Conservation (phyloP, 2,888 invertebrate species). For the Trachelus troglodyta region DNA sequence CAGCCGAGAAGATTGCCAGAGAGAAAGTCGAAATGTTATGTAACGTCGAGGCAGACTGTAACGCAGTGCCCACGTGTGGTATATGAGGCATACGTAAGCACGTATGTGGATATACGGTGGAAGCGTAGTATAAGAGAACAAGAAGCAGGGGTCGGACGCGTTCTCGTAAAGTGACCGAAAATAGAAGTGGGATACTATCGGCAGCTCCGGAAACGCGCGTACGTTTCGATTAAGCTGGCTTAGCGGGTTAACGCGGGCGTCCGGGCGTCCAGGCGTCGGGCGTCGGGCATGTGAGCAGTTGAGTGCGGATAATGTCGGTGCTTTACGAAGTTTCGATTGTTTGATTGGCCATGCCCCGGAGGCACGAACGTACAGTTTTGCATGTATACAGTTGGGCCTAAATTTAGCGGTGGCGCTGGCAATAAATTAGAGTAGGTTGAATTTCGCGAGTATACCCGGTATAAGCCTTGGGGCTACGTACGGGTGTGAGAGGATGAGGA, state of each 20-base stretch:
- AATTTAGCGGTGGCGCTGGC: conserved; percentile 9
- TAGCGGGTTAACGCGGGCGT: conserved; percentile 13
- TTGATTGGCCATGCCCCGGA: conserved; percentile 14
- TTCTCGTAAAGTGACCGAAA: background rate
- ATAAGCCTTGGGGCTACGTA: background rate
- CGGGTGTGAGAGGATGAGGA: background rate
- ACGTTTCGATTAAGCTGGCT: conserved; percentile 21
- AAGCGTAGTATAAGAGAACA: background rate
- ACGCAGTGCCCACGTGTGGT: background rate
- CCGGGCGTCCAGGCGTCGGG: conserved; percentile 4
- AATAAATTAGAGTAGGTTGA: conserved; percentile 11
- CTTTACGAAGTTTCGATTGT: conserved; percentile 21
- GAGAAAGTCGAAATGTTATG: background rate
- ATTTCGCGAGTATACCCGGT: conserved; percentile 8
- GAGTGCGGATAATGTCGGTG: conserved; percentile 21
- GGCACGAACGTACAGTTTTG: conserved; percentile 5
- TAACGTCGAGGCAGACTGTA: background rate
- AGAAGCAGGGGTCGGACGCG: background rate
- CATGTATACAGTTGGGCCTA: conserved; percentile 10
- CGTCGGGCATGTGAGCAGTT: conserved; percentile 18
- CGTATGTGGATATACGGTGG: background rate
- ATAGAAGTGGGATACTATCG: conserved; percentile 13
- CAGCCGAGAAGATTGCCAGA: background rate
- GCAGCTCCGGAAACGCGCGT: conserved; percentile 18
- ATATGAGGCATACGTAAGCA: background rate